Evolutionary conservation across 2,888 invertebrate species (phyloP), one percentile per base, ranked within the genome.

Genomic region (Agriopis leucophaearia): DNA sequence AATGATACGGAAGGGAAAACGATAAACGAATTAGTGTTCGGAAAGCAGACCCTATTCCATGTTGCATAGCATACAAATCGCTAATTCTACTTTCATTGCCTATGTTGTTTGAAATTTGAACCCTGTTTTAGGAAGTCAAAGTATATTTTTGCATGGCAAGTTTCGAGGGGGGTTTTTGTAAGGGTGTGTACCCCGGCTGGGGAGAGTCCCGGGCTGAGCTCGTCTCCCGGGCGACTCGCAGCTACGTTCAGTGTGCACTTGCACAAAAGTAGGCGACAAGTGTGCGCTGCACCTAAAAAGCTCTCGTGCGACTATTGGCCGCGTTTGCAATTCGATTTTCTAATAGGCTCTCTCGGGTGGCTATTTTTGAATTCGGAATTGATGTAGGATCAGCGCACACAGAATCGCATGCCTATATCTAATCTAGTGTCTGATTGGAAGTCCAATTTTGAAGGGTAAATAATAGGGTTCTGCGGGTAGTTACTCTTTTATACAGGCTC

Each of bases 11-110:
- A 69, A 64, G 69, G 68, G 73, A 79, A 84, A 79, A 85, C 84
- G 87, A 88, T 89, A 90, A 91, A 86, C 82, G 87, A 90, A 91
- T 91, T 89, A 91, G 86, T 85, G 88, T 87, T 89, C 83, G 86
- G 81, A 90, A 90, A 90, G 88, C 89, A 85, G 86, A 89, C 89
- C 87, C 85, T 90, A 90, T 90, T 89, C 82, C 84, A 81, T 85
- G 85, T 86, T 86, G 84, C 88, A 88, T 88, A 89, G 88, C 88
- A 88, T 88, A 89, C 87, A 88, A 87, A 90, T 88, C 87, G 85
- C 88, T 87, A 85, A 87, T 89, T 88, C 87, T 81, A 79, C 80
- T 81, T 63, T 76, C 74, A 67, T 74, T 72, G 65, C 63, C 63
- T 35, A n/a, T 52, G 27, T 40, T 54, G 12, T 65, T 9, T 35